Conservation (phyloP, 2,113 vertebrate genomes). For the Oncorhynchus keta region DNA sequence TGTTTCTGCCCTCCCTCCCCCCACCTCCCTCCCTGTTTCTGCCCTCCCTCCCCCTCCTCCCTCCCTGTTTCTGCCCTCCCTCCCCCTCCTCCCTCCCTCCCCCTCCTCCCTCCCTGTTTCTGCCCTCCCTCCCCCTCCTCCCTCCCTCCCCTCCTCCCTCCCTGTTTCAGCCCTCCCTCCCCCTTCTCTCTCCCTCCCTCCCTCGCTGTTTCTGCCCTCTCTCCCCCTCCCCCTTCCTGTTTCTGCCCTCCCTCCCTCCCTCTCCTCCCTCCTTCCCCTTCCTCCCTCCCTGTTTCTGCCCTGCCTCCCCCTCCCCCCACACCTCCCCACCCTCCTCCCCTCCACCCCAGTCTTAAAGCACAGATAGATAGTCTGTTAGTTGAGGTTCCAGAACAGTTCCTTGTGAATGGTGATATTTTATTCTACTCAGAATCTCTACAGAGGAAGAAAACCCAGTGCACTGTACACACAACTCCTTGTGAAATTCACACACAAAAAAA, state of each 20-base stretch:
- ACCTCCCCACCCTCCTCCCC: neutral
- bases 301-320: neutral
- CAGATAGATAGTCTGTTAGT: constrained; percentile 22
- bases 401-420: constrained; percentile 77
- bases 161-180: neutral
- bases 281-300: too few species aligned
- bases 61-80: too few species aligned
- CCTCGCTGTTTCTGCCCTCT: too few species aligned
- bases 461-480: constrained; percentile 77
- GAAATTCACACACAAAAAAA: constrained; percentile 81
- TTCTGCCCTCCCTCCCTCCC: neutral
- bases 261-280: accelerated
- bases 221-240: too few species aligned
- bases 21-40: too few species aligned
- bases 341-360: neutral
- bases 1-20: too few species aligned
- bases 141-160: neutral
- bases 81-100: too few species aligned
- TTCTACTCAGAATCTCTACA: constrained; percentile 70
- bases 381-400: constrained; percentile 64
- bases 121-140: neutral
- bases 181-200: neutral
- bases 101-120: too few species aligned
- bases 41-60: too few species aligned
- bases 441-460: constrained; percentile 68